Conservation (phyloP, 2,797 vertebrate genomes). For the Tokudaia muenninki region DNA sequence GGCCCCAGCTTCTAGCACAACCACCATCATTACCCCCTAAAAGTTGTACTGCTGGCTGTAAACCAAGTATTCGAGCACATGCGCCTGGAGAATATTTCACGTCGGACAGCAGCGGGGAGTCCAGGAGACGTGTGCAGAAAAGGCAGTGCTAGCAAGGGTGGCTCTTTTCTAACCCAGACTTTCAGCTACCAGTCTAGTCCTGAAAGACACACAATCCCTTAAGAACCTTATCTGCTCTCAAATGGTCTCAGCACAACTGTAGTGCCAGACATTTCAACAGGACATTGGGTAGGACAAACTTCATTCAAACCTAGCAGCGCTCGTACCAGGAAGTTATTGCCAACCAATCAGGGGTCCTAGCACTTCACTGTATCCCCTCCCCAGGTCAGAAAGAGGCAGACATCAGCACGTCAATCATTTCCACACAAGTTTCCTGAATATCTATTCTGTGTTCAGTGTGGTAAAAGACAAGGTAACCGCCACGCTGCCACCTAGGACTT, state of each 20-base stretch:
- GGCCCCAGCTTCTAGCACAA: not conserved
- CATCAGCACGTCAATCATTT: not conserved
- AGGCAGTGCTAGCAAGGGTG: not conserved
- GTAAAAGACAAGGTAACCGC: not conserved
- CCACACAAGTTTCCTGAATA: not conserved
- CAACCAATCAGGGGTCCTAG: not conserved
- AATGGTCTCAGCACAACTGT: not conserved
- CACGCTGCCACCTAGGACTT: not conserved
- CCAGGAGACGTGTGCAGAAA: no score
- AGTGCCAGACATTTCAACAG: not conserved
- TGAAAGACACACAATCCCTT: not conserved
- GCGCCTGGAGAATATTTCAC: not conserved
- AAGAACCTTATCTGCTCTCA: no score
- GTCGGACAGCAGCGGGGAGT: no score
- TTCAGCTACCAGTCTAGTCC: not conserved
- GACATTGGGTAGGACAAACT: not conserved
- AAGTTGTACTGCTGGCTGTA: not conserved
- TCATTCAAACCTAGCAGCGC: not conserved
- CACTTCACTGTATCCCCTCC: not conserved
- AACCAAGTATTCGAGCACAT: not conserved
- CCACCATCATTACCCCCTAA: not conserved
- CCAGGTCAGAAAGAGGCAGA: not conserved
- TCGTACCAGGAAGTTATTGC: not conserved
- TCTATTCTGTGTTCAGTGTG: not conserved
- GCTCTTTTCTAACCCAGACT: not conserved